Base-by-base conservation (phyloP, 2,113 vertebrate species). In the Orthonyx spaldingii region DNA sequence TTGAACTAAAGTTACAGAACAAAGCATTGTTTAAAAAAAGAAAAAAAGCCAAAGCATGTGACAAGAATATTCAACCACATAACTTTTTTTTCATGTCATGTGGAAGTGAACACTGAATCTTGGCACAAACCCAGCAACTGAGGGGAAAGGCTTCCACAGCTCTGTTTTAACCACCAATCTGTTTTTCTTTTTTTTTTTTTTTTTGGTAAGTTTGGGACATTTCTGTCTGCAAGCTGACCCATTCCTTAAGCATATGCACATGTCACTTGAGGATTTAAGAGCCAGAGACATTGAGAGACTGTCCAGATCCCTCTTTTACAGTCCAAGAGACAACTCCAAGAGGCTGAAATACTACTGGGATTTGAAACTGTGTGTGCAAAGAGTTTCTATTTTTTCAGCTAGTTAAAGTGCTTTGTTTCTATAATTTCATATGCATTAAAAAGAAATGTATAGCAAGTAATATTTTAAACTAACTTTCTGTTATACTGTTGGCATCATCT, bases 341-440 rank as follows among this genome's bases (percentile, higher is more conserved):
- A 74, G 63, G 39, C 42, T 96, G 82, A 95, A 94, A 83, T 88
- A 90, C 87, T 77, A 41, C 79, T 27, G 68, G 82, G 79, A 77
- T 88, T 88, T 92, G 64, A 92, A 88, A 90, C 15, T 52, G 21
- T 2, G 0, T 77, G 42, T 80, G 46, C 28, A 86, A 63, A 87
- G 64, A 72, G 28, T 41, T 81, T 91, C 81, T 27, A 13, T 83
- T 87, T 90, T 78, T 96, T 83, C 72, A 90, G 47, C 68, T 86
- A 79, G 81, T 72, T 89, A 70, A 94, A 91, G 59, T 53, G 64
- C 49, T 90, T 96, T 95, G 87, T 90, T 95, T 96, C 90, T 88
- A 27, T 53, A 83, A 89, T 44, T 93, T 84, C 47, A n/a, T 74
- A 80, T 56, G 33, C 47, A 86, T 88, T 96, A 80, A 94, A 93